phyloP scores from a whole-genome alignment of 1,140 invertebrate genomes.

The Drosophila tropicalis region DNA sequence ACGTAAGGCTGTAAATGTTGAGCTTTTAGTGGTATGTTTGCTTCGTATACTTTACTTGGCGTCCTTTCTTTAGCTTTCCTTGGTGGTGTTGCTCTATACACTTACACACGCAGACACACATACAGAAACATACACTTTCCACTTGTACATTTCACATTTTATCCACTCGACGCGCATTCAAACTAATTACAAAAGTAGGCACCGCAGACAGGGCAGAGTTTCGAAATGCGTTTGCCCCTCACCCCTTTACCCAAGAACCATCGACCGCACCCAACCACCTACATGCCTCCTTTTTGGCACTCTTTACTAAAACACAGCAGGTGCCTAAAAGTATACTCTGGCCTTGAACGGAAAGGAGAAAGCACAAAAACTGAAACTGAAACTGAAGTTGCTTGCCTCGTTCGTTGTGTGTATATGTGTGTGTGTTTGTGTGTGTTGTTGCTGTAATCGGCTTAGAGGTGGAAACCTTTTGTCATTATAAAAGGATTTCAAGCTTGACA shows the following conservation, averaged over 20 bases:
- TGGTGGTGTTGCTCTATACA: neutral
- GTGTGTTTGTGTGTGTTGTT: constrained; percentile 36
- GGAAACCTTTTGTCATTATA: constrained; percentile 82
- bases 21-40: neutral
- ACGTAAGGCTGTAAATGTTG: neutral
- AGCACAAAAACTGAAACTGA: constrained; percentile 1
- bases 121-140: neutral
- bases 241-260: neutral
- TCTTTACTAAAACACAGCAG: constrained; percentile 23
- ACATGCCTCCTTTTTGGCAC: neutral
- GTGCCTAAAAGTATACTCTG: constrained; percentile 41
- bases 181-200: constrained; percentile 36
- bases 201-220: constrained; percentile 6
- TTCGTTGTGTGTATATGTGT: neutral
- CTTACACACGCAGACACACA: too few relatives aligned
- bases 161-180: constrained; percentile 19
- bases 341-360: neutral
- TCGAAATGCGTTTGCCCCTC: neutral
- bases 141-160: constrained; percentile 2
- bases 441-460: constrained; percentile 79
- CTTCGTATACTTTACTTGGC: neutral
- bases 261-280: neutral
- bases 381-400: constrained; percentile 22
- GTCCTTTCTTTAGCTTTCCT: neutral
- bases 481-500: constrained; percentile 80